These are phyloP conservation scores for Aldrovandia affinis DNA, from an alignment of 2,797 vertebrate genomes.

Conservation along the genomic window DNA sequence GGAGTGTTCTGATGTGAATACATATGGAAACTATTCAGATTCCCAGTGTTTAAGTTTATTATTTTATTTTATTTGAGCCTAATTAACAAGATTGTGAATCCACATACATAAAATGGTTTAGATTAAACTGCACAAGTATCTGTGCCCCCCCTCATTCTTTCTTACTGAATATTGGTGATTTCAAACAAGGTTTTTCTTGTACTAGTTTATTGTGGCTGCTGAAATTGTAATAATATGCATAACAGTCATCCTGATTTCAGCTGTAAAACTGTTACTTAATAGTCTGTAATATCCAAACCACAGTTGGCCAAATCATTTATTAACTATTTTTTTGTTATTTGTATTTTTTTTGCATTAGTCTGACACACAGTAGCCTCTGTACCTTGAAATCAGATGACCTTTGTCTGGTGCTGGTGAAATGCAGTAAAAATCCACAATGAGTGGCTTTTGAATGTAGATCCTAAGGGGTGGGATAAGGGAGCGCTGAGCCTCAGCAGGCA, in stretches of 20 bases:
- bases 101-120: not conserved
- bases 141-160: not conserved
- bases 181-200: not conserved
- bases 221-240: too few species aligned
- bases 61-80: not conserved
- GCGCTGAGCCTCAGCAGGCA: conserved; percentile 34
- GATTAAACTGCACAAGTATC: not conserved
- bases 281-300: too few species aligned
- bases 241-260: too few species aligned
- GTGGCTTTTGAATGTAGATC: conserved; percentile 5
- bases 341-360: too few species aligned
- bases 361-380: too few species aligned
- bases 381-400: not conserved
- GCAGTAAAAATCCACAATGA: not conserved
- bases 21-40: conserved; percentile 23
- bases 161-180: not conserved
- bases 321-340: too few species aligned
- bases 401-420: not conserved
- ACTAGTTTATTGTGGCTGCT: not conserved
- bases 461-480: not conserved
- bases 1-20: conserved; percentile 14
- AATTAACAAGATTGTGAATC: conserved; percentile 1
- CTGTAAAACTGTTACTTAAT: too few species aligned
- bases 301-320: too few species aligned
- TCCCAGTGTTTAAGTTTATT: conserved; percentile 5